A percentile compares a stretch with the other conserved stretches of the same genome.
These are phyloP conservation scores for Sebastes nivosus DNA, from an alignment of 2,797 vertebrate genomes.

Conservation along the genomic window DNA sequence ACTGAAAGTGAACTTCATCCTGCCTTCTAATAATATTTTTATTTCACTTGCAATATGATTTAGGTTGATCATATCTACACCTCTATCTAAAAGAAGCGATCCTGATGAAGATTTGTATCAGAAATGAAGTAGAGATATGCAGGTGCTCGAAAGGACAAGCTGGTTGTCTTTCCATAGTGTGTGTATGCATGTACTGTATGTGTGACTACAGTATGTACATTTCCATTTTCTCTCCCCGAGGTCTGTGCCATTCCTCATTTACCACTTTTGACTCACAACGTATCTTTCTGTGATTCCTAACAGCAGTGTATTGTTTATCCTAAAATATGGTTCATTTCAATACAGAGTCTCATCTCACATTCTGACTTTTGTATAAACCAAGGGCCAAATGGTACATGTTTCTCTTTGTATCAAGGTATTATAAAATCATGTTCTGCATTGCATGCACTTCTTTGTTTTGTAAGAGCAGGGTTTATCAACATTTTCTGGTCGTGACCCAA, in stretches of 20 bases:
- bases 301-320: background rate
- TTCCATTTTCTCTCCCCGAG: background rate
- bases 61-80: conserved; percentile 2
- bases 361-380: background rate
- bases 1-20: conserved; percentile 16
- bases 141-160: background rate
- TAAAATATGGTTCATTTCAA: background rate
- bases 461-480: conserved; percentile 15
- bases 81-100: background rate
- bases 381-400: conserved; percentile 23
- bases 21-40: conserved; percentile 1
- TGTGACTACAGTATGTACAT: background rate
- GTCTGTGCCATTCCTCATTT: conserved; percentile 33
- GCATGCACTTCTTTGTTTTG: conserved; percentile 25
- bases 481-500: background rate
- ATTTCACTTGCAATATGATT: conserved; percentile 6
- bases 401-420: background rate
- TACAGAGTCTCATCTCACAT: background rate
- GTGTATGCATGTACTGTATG: background rate
- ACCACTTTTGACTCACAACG: background rate
- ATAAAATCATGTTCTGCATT: background rate
- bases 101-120: conserved; percentile 5
- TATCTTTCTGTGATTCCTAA: background rate
- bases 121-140: conserved; percentile 5
- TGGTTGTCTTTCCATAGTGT: conserved; percentile 16